These are phyloP conservation scores for Brassicogethes aeneus DNA, from an alignment of 2,888 invertebrate genomes.

Conservation along the genomic window DNA sequence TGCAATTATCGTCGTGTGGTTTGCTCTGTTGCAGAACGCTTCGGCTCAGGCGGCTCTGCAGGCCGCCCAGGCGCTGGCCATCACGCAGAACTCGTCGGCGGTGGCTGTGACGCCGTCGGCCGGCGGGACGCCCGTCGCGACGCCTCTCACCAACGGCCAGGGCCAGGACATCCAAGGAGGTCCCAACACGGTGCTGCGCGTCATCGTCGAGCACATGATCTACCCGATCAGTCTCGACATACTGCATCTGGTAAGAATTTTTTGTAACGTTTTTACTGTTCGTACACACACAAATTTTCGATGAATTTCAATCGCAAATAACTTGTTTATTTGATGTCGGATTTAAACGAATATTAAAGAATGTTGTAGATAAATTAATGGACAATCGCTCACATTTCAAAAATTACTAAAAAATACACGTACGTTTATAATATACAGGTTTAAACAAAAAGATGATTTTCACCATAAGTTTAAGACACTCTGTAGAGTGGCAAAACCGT, in stretches of 20 bases:
- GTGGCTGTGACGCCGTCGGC: constrained; percentile 51
- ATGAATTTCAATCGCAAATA: too few relatives aligned
- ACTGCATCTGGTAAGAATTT: constrained; percentile 65
- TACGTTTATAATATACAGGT: too few relatives aligned
- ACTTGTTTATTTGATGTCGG: too few relatives aligned
- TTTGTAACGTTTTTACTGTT: constrained; percentile 1
- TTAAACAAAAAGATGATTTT: too few relatives aligned
- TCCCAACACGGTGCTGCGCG: constrained; percentile 92
- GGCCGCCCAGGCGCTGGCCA: constrained; percentile 71
- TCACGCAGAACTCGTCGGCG: constrained; percentile 53
- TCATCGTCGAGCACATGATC: constrained; percentile 97
- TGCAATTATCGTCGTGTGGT: not conserved
- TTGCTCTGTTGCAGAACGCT: constrained; percentile 52
- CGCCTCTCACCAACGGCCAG: constrained; percentile 43
- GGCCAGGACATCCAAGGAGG: constrained; percentile 75
- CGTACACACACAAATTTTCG: too few relatives aligned
- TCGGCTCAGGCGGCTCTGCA: constrained; percentile 80
- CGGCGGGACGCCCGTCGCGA: too few relatives aligned
- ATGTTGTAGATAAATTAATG: too few relatives aligned
- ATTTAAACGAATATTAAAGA: too few relatives aligned
- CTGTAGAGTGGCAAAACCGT: too few relatives aligned
- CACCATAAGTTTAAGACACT: too few relatives aligned
- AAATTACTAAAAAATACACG: too few relatives aligned
- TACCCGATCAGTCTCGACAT: constrained; percentile 98
- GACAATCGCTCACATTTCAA: too few relatives aligned